A percentile compares a stretch with the other conserved stretches of the same genome.
Conservation (phyloP, 2,797 vertebrate genomes). For the Tachyglossus aculeatus region DNA sequence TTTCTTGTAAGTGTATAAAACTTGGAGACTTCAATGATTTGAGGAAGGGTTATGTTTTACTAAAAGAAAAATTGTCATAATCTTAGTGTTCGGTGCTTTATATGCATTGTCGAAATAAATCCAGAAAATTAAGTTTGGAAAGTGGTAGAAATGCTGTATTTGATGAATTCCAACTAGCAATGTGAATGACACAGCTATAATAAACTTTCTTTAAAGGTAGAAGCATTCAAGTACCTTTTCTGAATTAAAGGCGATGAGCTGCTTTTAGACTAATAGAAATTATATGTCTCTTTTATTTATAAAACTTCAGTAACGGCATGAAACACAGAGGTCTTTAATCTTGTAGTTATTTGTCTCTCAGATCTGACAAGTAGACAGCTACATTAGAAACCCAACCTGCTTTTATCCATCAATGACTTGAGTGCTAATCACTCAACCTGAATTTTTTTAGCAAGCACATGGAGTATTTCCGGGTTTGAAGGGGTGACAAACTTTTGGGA, state of each 20-base stretch:
- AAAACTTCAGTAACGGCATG: slow-evolving; percentile 21
- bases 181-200: not conserved
- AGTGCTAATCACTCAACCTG: not conserved
- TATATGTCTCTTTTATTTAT: slow-evolving; percentile 15
- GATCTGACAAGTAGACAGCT: not conserved
- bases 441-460: not conserved
- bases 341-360: slow-evolving; percentile 31
- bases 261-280: slow-evolving; percentile 16
- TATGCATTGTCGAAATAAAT: not conserved
- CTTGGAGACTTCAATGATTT: not conserved
- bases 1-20: not conserved
- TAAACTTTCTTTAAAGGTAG: not conserved
- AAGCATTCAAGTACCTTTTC: not conserved
- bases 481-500: not conserved
- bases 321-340: slow-evolving; percentile 29
- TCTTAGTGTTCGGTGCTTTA: not conserved
- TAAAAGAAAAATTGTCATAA: not conserved
- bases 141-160: not conserved
- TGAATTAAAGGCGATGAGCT: not conserved
- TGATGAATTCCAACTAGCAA: not conserved
- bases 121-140: slow-evolving; percentile 1
- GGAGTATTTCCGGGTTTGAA: not conserved
- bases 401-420: not conserved
- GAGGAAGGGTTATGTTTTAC: not conserved
- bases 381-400: not conserved